These are phyloP conservation scores for Acrocera orbiculus DNA, from an alignment of 2,888 invertebrate genomes.

Conservation along the genomic window DNA sequence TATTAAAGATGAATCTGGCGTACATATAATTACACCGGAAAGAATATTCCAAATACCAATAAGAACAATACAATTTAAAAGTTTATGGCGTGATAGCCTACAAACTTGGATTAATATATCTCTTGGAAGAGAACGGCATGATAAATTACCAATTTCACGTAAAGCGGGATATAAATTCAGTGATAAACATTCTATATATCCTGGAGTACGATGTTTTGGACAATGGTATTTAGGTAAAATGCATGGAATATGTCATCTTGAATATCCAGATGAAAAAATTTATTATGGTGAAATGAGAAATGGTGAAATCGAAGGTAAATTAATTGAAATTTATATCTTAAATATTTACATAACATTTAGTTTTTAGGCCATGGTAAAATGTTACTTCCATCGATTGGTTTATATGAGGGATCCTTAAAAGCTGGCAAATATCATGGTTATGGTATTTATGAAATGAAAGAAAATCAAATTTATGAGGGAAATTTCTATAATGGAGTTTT, in stretches of 20 bases:
- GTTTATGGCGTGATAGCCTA: constrained; percentile 61
- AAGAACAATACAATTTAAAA: constrained; percentile 44
- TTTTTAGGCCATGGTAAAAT: constrained; percentile 25
- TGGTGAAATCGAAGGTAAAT: constrained; percentile 24
- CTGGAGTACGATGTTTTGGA: constrained; percentile 63
- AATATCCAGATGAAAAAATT: constrained; percentile 62
- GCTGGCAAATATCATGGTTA: constrained; percentile 70
- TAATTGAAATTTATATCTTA: neutral
- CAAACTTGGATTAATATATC: constrained; percentile 53
- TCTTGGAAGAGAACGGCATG: constrained; percentile 41
- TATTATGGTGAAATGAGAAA: constrained; percentile 68
- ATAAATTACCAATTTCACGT: constrained; percentile 45
- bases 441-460: constrained; percentile 46
- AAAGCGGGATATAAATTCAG: constrained; percentile 55
- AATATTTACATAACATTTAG: neutral
- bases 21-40: constrained; percentile 61
- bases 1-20: constrained; percentile 45
- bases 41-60: constrained; percentile 52
- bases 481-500: constrained; percentile 69
- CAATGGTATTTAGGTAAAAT: constrained; percentile 66
- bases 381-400: constrained; percentile 34
- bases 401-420: constrained; percentile 49
- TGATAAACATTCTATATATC: constrained; percentile 47
- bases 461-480: constrained; percentile 71
- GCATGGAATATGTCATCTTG: constrained; percentile 66